A percentile compares a stretch with the other conserved stretches of the same genome.
These are phyloP conservation scores for Mohoua ochrocephala DNA, from an alignment of 2,113 vertebrate genomes.

Conservation along the genomic window DNA sequence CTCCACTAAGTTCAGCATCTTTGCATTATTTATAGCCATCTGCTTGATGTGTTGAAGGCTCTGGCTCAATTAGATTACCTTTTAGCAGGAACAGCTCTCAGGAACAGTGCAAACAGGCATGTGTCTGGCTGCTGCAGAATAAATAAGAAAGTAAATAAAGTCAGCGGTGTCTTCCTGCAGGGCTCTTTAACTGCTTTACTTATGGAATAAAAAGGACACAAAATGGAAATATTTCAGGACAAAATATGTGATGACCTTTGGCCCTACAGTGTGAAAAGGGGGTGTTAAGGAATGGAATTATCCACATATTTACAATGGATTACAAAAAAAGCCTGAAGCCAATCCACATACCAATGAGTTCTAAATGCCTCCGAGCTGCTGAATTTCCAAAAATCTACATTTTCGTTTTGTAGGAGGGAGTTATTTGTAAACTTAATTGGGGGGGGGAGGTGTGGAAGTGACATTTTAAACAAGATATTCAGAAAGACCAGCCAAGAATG, in stretches of 20 bases:
- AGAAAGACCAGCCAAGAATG: background rate
- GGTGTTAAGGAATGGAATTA: background rate
- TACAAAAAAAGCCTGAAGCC: background rate
- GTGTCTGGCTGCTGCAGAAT: background rate
- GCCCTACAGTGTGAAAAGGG: background rate
- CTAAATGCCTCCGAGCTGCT: background rate
- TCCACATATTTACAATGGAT: background rate
- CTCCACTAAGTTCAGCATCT: background rate
- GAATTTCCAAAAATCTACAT: background rate
- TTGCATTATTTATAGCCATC: slow-evolving; percentile 38
- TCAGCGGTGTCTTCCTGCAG: background rate
- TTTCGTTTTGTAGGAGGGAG: background rate
- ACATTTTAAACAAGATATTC: background rate
- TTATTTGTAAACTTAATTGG: background rate
- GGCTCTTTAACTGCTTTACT: background rate
- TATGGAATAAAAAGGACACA: background rate
- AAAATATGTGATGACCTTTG: background rate
- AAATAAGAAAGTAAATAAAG: background rate
- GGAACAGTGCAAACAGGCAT: background rate
- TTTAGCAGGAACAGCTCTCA: slow-evolving; percentile 23
- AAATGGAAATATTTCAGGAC: background rate
- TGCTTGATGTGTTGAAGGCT: slow-evolving; percentile 23
- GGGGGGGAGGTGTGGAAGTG: background rate
- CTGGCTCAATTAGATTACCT: slow-evolving; percentile 15
- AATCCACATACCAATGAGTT: background rate